A percentile compares a stretch with the other conserved stretches of the same genome.
These are phyloP conservation scores for Scleropages formosus DNA, from an alignment of 2,797 vertebrate species.

Conservation along the genomic window DNA sequence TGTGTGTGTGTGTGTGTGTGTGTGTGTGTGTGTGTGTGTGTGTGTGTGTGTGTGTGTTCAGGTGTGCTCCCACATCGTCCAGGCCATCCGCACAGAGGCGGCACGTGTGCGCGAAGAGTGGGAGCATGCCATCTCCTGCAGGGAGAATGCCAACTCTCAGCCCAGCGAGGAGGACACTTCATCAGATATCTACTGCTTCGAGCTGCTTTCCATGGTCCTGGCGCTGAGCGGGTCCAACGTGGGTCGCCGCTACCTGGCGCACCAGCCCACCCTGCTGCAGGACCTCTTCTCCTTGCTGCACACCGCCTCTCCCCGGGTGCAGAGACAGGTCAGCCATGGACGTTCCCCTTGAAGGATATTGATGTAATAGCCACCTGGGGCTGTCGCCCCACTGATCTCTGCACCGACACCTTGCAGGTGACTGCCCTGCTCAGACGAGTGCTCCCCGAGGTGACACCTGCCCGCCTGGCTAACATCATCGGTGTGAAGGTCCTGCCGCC, in stretches of 20 bases:
- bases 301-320: constrained; percentile 94
- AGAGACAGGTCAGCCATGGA: constrained; percentile 87
- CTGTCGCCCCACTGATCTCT: constrained; percentile 6
- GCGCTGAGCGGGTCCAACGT: constrained; percentile 96
- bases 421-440: constrained; percentile 93
- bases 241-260: constrained; percentile 93
- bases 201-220: constrained; percentile 96
- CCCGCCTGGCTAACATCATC: constrained; percentile 92
- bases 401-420: constrained; percentile 83
- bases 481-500: constrained; percentile 95
- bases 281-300: constrained; percentile 96
- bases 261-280: constrained; percentile 94
- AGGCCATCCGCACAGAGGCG: constrained; percentile 98
- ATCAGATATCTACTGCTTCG: constrained; percentile 97
- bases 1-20: too few relatives aligned
- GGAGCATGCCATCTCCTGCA: constrained; percentile 98
- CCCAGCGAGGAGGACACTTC: constrained; percentile 93
- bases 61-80: constrained; percentile 98
- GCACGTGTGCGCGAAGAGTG: constrained; percentile 96
- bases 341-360: too few relatives aligned
- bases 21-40: too few relatives aligned
- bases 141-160: constrained; percentile 98
- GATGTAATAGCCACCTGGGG: too few relatives aligned
- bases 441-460: constrained; percentile 93
- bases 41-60: constrained; percentile 45